These are phyloP conservation scores for Drosophila hamatofila DNA, from an alignment of 2,888 invertebrate species.

Conservation along the genomic window DNA sequence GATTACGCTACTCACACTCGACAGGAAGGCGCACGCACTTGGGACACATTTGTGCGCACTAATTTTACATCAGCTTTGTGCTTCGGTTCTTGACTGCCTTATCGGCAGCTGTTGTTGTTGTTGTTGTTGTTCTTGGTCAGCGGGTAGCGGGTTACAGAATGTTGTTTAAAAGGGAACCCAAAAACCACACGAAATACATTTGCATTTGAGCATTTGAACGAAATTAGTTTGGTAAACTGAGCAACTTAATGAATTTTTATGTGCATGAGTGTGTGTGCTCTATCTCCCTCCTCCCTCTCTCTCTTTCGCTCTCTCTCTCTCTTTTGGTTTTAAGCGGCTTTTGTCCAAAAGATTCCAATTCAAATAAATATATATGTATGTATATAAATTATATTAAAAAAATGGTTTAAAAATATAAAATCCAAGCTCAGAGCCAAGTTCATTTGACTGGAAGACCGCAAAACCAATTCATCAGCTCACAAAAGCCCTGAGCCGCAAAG, in stretches of 20 bases:
- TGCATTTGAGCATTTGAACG: slow-evolving; percentile 55
- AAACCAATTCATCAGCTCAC: slow-evolving; percentile 66
- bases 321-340: slow-evolving; percentile 28
- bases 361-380: slow-evolving; percentile 20
- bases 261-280: neutral
- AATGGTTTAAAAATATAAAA: slow-evolving; percentile 25
- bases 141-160: neutral
- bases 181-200: slow-evolving; percentile 69
- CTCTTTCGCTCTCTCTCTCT: neutral
- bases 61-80: slow-evolving; percentile 40
- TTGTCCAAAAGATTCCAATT: slow-evolving; percentile 19
- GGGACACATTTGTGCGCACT: slow-evolving; percentile 48
- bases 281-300: neutral
- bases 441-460: slow-evolving; percentile 76
- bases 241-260: slow-evolving; percentile 46
- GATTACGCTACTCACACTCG: slow-evolving; percentile 4
- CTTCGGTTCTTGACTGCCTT: slow-evolving; percentile 1
- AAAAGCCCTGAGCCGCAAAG: slow-evolving; percentile 20
- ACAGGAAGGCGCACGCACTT: slow-evolving; percentile 30
- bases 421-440: slow-evolving; percentile 41
- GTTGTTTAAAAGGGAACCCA: slow-evolving; percentile 19
- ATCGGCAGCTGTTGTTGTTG: slow-evolving; percentile 5
- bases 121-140: neutral
- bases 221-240: slow-evolving; percentile 68
- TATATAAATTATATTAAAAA: slow-evolving; percentile 15